Evolutionary conservation across 2,113 vertebrate genomes (phyloP).

Genomic region (Tyto alba): DNA sequence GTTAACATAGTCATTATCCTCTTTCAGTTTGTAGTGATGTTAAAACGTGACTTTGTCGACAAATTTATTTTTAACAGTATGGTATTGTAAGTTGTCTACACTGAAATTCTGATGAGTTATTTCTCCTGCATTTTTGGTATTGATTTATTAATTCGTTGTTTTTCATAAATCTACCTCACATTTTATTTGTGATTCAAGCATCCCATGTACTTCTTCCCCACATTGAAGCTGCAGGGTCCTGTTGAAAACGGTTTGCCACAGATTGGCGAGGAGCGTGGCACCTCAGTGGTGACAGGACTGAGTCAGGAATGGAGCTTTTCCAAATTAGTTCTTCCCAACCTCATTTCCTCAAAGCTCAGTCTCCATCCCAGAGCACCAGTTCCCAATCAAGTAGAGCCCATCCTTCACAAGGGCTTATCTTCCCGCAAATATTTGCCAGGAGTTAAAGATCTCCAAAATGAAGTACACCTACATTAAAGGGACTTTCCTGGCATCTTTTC

Average conservation of each 20-base stretch:
- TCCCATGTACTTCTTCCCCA: background rate
- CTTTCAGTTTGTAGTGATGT: fast-evolving
- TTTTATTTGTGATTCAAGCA: background rate
- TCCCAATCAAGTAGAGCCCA: background rate
- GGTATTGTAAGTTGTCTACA: background rate
- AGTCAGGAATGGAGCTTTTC: background rate
- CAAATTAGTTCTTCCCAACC: background rate
- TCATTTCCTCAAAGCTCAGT: background rate
- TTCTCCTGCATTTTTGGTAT: background rate
- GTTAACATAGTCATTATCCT: background rate
- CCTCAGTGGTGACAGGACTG: background rate
- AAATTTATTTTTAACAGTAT: background rate
- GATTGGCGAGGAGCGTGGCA: background rate
- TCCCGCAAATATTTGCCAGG: background rate
- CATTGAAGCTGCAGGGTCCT: background rate
- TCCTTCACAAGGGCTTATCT: background rate
- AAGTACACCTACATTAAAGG: background rate
- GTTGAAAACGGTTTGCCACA: background rate
- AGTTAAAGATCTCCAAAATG: background rate
- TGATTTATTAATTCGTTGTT: background rate
- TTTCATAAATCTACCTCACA: background rate
- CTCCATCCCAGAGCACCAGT: background rate
- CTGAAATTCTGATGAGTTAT: background rate
- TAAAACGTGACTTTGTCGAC: background rate
- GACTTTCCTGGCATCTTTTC: background rate